Conservation (phyloP, 2,888 invertebrate species). For the Drosophila kuntzei region DNA sequence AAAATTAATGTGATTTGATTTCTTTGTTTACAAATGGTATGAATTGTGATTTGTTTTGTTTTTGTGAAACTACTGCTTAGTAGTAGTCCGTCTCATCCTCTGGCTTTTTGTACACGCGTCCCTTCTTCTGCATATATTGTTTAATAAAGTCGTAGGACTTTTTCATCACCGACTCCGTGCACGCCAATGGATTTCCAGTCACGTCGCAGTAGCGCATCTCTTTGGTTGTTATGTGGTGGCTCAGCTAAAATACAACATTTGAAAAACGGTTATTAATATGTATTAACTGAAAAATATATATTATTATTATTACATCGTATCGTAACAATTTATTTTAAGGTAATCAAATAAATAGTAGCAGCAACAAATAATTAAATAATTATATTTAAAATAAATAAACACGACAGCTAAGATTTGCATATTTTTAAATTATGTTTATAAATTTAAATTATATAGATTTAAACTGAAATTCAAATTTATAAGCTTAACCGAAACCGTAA, state of each 20-base stretch:
- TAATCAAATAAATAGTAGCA: too few species aligned
- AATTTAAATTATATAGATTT: too few species aligned
- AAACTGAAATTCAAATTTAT: too few species aligned
- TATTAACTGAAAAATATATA: too few species aligned
- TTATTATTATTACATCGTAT: too few species aligned
- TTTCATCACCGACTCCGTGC: conserved; percentile 89
- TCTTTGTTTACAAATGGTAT: background rate
- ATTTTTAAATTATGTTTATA: too few species aligned
- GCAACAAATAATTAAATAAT: too few species aligned
- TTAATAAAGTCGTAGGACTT: conserved; percentile 98
- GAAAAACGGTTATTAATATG: too few species aligned
- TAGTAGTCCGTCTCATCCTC: conserved; percentile 34
- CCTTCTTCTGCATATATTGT: conserved; percentile 98
- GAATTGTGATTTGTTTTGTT: background rate
- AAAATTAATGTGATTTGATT: background rate
- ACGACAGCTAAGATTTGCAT: too few species aligned
- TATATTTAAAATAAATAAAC: too few species aligned
- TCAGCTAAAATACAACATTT: conserved; percentile 38
- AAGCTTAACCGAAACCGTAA: too few species aligned
- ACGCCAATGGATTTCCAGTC: conserved; percentile 54
- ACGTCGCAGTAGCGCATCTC: conserved; percentile 65
- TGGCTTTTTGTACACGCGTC: conserved; percentile 86
- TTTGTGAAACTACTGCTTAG: background rate
- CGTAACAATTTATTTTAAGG: too few species aligned
- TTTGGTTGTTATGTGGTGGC: conserved; percentile 67